phyloP scores from a whole-genome alignment of 2,113 vertebrate species.

The Seriola quinqueradiata region DNA sequence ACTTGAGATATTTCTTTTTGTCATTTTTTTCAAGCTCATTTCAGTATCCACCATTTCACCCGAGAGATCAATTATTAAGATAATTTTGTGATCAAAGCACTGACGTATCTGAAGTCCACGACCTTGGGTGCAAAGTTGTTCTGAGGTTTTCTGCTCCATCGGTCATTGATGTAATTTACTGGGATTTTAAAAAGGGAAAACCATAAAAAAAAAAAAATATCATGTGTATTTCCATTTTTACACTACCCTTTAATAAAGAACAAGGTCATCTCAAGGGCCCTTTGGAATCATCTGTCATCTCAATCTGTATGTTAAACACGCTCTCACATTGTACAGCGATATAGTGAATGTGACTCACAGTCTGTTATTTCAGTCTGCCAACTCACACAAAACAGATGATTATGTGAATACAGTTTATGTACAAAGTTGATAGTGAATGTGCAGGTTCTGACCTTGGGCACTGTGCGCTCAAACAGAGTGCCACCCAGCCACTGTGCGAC shows the following conservation, averaged over 20 bases:
- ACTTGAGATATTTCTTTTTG: slow-evolving; percentile 60
- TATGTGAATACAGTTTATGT: not conserved
- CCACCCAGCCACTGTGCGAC: not conserved
- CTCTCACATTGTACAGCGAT: no score
- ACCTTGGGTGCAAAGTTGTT: slow-evolving; percentile 40
- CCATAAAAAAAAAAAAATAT: slow-evolving; percentile 40
- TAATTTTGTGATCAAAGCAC: slow-evolving; percentile 62
- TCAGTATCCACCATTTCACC: slow-evolving; percentile 50
- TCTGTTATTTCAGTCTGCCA: not conserved
- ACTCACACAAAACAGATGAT: not conserved
- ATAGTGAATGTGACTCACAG: not conserved
- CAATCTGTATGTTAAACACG: not conserved
- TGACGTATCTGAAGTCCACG: slow-evolving; percentile 61
- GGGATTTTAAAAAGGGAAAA: slow-evolving; percentile 71
- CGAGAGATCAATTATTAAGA: slow-evolving; percentile 39
- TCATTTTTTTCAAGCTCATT: slow-evolving; percentile 40
- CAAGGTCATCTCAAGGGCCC: slow-evolving; percentile 65
- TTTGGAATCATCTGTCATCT: slow-evolving; percentile 62
- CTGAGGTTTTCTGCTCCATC: slow-evolving; percentile 51
- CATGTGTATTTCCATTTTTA: slow-evolving; percentile 81
- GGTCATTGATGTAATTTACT: slow-evolving; percentile 53
- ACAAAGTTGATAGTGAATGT: not conserved
- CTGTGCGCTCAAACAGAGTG: not conserved
- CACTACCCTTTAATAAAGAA: slow-evolving; percentile 85
- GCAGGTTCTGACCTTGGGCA: not conserved